Conservation (phyloP, 2,888 invertebrate genomes). For the Gastracanthus pulcherrimus region DNA sequence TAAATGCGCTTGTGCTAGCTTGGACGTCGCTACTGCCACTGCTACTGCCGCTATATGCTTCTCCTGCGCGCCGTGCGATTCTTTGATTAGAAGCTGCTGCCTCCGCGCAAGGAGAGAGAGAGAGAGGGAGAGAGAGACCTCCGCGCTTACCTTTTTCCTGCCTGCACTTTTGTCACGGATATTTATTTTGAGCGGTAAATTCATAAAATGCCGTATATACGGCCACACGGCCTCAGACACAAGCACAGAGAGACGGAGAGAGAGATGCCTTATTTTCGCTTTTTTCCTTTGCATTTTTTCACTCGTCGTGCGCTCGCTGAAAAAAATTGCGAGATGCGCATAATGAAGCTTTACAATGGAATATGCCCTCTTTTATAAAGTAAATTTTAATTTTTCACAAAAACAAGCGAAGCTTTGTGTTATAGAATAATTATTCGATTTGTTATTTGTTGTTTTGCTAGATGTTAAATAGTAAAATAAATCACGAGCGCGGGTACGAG, state of each 20-base stretch:
- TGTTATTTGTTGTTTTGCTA: no score
- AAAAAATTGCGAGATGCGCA: constrained; percentile 48
- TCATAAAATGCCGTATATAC: constrained; percentile 35
- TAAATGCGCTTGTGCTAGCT: constrained; percentile 65
- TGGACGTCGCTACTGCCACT: no score
- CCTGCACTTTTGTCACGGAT: constrained; percentile 40
- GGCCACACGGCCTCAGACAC: background rate
- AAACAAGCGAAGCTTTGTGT: background rate
- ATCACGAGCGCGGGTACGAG: no score
- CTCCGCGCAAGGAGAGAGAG: no score
- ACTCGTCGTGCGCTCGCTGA: background rate
- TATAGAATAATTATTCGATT: background rate
- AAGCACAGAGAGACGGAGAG: background rate
- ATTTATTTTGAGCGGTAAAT: constrained; percentile 49
- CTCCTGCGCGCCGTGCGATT: no score
- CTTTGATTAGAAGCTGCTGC: constrained; percentile 76
- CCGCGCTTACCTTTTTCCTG: background rate
- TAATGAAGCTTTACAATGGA: constrained; percentile 53
- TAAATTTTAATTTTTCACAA: constrained; percentile 23
- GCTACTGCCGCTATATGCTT: no score
- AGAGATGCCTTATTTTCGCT: constrained; percentile 30
- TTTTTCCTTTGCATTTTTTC: constrained; percentile 27
- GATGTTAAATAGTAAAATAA: no score
- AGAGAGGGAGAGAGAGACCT: constrained; percentile 6
- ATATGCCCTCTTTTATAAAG: background rate